Base-by-base conservation (phyloP, 2,113 vertebrate species). In the Isurus oxyrinchus region DNA sequence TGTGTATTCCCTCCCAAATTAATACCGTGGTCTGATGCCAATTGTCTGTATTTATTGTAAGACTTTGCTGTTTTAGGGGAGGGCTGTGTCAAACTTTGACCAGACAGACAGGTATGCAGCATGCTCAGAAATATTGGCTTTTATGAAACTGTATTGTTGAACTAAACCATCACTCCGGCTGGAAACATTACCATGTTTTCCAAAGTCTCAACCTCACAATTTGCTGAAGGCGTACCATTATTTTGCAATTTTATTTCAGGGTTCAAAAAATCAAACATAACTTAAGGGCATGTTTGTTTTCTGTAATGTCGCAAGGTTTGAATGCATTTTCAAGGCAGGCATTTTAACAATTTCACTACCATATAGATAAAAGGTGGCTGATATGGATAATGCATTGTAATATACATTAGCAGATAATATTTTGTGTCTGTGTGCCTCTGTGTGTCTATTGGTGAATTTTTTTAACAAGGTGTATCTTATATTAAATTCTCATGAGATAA, bases 91-190 rank as follows among this genome's bases (percentile, higher is more conserved):
- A 95, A 72, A 95, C 49, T 35, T 95, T 95, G 44, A 95, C 66
- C 94, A 72, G 40, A 72, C 66, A 95, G 94, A 53, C 44, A 95
- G 94, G 66, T 67, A 69, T 95, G 61, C 93, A 95, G 63, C n/a
- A 49, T 40, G 25, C n/a, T 49, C 63, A 76, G 23, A 95, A 76
- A 72, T 55, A 49, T 53, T 95, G 23, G 67, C 44, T 27, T n/a
- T 76, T 53, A 35, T 49, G 67, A 95, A 95, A 7, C 44, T 72
- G 27, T 76, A 49, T 76, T 67, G 94, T 72, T 95, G 67, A 72
- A 72, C 94, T 72, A 95, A 95, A 72, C 40, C 63, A 95, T 72
- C 31, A 35, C 21, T 35, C 44, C 35, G 67, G 55, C 44, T 53
- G 49, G 49, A 72, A 95, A 72, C 67, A 95, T 76, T 95, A 95